Evolutionary conservation across 2,113 vertebrate genomes (phyloP).

Genomic region (Odocoileus virginianus): DNA sequence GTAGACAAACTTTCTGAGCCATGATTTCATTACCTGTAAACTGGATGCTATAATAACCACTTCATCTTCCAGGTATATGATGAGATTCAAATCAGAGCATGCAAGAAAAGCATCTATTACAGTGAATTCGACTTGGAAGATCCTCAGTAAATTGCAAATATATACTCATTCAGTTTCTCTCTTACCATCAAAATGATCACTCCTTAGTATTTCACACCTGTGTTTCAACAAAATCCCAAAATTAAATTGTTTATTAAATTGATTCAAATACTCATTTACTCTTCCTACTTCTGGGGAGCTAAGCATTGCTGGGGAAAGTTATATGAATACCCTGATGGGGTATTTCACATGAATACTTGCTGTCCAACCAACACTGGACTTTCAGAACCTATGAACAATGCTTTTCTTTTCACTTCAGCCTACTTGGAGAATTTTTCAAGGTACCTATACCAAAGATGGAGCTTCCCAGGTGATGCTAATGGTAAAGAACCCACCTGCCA

Average conservation of each 20-base stretch:
- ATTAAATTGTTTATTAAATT: background rate
- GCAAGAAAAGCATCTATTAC: background rate
- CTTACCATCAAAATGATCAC: background rate
- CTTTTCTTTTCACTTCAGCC: conserved; percentile 1
- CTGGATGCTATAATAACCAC: background rate
- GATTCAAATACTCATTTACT: background rate
- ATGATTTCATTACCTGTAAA: background rate
- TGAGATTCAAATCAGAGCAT: background rate
- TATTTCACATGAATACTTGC: background rate
- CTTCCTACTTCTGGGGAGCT: background rate
- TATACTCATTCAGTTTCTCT: background rate
- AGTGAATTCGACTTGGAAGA: background rate
- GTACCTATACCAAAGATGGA: background rate
- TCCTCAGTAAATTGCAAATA: background rate
- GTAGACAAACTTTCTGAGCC: background rate
- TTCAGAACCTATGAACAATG: background rate
- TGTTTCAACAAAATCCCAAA: background rate
- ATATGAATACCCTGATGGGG: background rate
- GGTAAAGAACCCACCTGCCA: background rate
- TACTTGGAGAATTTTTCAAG: background rate
- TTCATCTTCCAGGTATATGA: background rate
- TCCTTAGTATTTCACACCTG: background rate
- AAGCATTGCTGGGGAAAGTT: background rate
- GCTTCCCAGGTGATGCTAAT: background rate
- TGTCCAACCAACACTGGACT: background rate